Evolutionary conservation across 2,113 vertebrate genomes (phyloP), one percentile per base, ranked within the genome.

Genomic region (Hyperopisus bebe): DNA sequence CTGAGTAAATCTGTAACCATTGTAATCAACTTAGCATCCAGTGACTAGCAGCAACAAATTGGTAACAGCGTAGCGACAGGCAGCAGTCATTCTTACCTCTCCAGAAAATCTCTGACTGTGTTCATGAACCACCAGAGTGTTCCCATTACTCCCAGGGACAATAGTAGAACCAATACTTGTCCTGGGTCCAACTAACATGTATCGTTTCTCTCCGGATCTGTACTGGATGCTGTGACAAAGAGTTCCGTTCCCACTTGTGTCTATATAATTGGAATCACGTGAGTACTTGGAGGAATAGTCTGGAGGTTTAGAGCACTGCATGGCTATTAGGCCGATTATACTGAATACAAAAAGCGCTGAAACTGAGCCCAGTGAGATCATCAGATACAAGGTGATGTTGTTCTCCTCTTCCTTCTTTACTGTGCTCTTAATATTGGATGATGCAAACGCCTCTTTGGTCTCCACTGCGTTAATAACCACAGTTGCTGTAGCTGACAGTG

Each of bases 171-270:
- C 62, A 11, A 77, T 90, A 82, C 86, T 90, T 85, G 87, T 90
- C 87, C 89, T 88, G 46, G 89, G 85, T 39, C 89, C 89, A 55
- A 90, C 86, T 17, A 90, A 1, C 89, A 90, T 88, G 89, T 80
- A 90, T 3, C 86, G 86, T 55, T 90, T 90, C 10, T 90, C 89
- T 80, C 85, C 85, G 48, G 85, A 87, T 82, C 86, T 50, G 86
- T 90, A 90, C 50, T 90, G 89, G 86, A 87, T 87, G 48, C 89
- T 90, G 89, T 90, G 89, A 17, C 86, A 88, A 11, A 90, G 86
- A 51, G 89, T 87, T 48, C 89, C 89, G n/a, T 85, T 89, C 80
- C 89, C 89, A 9, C 85, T 87, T 4, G 62, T 86, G 47, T 90
- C 89, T 39, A 83, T 21, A n/a, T 17, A 90, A 19, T 74, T 87